Base-by-base conservation (phyloP, 2,888 invertebrate genomes). In the Scaeva pyrastri region DNA sequence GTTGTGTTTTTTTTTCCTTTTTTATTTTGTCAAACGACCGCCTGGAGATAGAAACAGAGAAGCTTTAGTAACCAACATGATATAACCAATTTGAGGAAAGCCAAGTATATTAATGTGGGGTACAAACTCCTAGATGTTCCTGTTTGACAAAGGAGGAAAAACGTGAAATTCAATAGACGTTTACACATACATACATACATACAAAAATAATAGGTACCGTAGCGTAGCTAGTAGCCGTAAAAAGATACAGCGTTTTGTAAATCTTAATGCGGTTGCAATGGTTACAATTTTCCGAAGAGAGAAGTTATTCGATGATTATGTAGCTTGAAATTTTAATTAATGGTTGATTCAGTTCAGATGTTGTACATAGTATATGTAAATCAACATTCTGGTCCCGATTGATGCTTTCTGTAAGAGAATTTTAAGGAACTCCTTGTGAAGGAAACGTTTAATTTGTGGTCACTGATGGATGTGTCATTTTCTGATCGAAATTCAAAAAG, bases 41-140 rank as follows among this genome's bases (percentile, higher is more conserved):
- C 79, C 79, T 84, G 64, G 78, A 84, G 78, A 79, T 79, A 52
- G 64, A 62, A 83, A 66, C 62, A 48, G 62, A 60, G 72, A 76
- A 72, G 43, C 50, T 41, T 60, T 23, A 66, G 43, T 56, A 31
- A 31, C 19, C 48, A 71, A 60, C 52, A 36, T 41, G 31, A 72
- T 64, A 48, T 6, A 71, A 71, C 64, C 39, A 64, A 56, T 56
- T 73, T 79, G 21, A 64, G 41, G 12, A 52, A 55, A 62, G 23
- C 26, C 48, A 60, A 60, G 56, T 21, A 41, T 8, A 41, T 19
- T 1, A 41, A 60, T 60, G 14, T 36, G 11, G 11, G 12, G 56
- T 31, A 31, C 36, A 31, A 10, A 31, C 36, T 56, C 16, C 56
- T 56, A n/a, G n/a, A n/a, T 45, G 14, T 26, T 21, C 12, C 14